Conservation (phyloP, 1,140 invertebrate genomes). For the Macrosteles quadrilineatus region DNA sequence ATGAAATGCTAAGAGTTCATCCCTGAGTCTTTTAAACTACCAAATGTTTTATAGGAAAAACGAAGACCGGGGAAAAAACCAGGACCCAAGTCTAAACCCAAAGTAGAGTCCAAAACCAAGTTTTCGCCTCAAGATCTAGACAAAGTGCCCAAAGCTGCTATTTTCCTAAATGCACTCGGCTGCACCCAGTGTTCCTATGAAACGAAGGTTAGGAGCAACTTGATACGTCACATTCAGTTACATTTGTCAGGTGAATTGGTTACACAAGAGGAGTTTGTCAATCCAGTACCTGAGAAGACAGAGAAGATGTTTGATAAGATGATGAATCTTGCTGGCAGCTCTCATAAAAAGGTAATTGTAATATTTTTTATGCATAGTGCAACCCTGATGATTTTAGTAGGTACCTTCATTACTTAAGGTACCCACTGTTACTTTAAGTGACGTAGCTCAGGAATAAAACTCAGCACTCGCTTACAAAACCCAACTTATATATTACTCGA, state of each 20-base stretch:
- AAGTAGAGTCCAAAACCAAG: not conserved
- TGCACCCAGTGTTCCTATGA: slow-evolving; percentile 31
- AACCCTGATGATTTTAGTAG: not conserved
- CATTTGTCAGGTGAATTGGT: slow-evolving; percentile 65
- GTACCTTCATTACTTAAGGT: not conserved
- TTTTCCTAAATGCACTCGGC: slow-evolving; percentile 26
- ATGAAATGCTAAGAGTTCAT: too few relatives aligned
- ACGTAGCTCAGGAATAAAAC: too few relatives aligned
- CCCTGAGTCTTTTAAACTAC: too few relatives aligned
- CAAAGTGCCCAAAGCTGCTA: slow-evolving; percentile 20
- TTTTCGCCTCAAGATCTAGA: slow-evolving; percentile 28
- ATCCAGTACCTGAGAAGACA: slow-evolving; percentile 76
- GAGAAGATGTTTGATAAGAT: slow-evolving; percentile 84
- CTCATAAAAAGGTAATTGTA: slow-evolving; percentile 48
- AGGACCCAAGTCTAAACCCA: not conserved
- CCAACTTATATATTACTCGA: not conserved
- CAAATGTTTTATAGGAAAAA: too few relatives aligned
- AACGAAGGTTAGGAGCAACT: slow-evolving; percentile 64
- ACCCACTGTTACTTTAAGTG: too few relatives aligned
- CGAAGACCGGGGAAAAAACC: not conserved
- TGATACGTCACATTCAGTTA: slow-evolving; percentile 68
- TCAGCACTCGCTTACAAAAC: too few relatives aligned
- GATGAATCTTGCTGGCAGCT: slow-evolving; percentile 76
- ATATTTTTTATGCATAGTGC: not conserved
- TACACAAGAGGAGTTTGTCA: slow-evolving; percentile 57